Conservation (phyloP, 2,888 invertebrate species). For the Pheosia gnoma region DNA sequence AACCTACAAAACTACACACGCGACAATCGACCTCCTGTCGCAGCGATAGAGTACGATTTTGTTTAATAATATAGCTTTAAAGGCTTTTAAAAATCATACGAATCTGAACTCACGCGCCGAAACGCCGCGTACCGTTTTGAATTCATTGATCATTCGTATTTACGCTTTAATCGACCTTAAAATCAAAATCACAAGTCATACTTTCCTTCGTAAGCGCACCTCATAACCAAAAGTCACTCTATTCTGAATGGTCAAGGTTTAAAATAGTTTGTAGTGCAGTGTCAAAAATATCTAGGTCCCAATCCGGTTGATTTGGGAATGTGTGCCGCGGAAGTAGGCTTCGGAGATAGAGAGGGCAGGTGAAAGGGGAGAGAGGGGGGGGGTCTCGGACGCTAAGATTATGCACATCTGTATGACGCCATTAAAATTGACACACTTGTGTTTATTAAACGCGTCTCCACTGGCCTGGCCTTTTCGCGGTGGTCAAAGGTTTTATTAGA, state of each 20-base stretch:
- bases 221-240: conserved; percentile 28
- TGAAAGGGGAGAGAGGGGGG: conserved; percentile 39
- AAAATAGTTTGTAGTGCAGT: conserved; percentile 33
- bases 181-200: conserved; percentile 45
- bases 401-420: conserved; percentile 55
- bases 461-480: neutral
- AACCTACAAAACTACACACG: conserved; percentile 41
- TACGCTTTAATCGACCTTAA: conserved; percentile 54
- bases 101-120: conserved; percentile 62
- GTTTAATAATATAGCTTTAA: conserved; percentile 19
- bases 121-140: conserved; percentile 67
- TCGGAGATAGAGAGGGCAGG: conserved; percentile 45
- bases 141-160: conserved; percentile 58
- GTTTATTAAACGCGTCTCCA: conserved; percentile 4
- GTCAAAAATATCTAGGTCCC: conserved; percentile 71
- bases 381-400: conserved; percentile 39
- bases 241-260: conserved; percentile 37
- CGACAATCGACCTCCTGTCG: conserved; percentile 20
- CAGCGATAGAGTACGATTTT: conserved; percentile 15
- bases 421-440: conserved; percentile 44
- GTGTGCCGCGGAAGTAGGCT: conserved; percentile 71
- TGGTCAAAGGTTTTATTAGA: neutral
- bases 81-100: conserved; percentile 59
- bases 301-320: conserved; percentile 77
- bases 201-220: conserved; percentile 32